Evolutionary conservation across 2,888 invertebrate species (phyloP).

Genomic region (Ecdyonurus torrentis): DNA sequence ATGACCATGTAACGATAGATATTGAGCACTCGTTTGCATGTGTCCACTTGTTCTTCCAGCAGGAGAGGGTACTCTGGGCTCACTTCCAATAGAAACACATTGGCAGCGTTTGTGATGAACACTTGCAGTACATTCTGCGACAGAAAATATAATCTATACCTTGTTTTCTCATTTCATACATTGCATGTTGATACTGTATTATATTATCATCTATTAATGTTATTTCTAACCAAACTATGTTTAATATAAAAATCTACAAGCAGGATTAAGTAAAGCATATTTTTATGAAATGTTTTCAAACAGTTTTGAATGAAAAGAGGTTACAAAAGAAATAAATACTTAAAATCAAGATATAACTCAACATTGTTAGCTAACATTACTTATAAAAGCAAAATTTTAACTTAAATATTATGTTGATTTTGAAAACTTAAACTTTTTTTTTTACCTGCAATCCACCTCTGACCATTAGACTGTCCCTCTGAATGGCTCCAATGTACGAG

Average conservation of each 20-base stretch:
- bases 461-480: slow-evolving; percentile 59
- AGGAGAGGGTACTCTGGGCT: slow-evolving; percentile 36
- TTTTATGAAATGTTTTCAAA: no score
- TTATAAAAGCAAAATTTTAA: no score
- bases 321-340: no score
- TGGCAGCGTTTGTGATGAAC: slow-evolving; percentile 89
- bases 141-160: slow-evolving; percentile 10
- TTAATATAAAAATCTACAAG: slow-evolving; percentile 2
- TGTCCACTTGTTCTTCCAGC: slow-evolving; percentile 84
- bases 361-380: no score
- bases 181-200: slow-evolving; percentile 15
- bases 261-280: no score
- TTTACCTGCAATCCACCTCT: slow-evolving; percentile 63
- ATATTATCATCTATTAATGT: not conserved
- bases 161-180: no score
- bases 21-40: slow-evolving; percentile 88
- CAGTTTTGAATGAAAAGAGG: slow-evolving; percentile 6
- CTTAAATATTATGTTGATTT: no score
- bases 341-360: no score
- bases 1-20: slow-evolving; percentile 95
- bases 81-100: slow-evolving; percentile 68
- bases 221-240: slow-evolving; percentile 4
- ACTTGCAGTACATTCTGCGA: slow-evolving; percentile 60
- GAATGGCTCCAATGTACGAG: slow-evolving; percentile 71
- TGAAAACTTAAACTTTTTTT: no score